A percentile compares a stretch with the other conserved stretches of the same genome.
These are phyloP conservation scores for Dexiosoma caninum DNA, from an alignment of 2,888 invertebrate genomes.

Conservation along the genomic window DNA sequence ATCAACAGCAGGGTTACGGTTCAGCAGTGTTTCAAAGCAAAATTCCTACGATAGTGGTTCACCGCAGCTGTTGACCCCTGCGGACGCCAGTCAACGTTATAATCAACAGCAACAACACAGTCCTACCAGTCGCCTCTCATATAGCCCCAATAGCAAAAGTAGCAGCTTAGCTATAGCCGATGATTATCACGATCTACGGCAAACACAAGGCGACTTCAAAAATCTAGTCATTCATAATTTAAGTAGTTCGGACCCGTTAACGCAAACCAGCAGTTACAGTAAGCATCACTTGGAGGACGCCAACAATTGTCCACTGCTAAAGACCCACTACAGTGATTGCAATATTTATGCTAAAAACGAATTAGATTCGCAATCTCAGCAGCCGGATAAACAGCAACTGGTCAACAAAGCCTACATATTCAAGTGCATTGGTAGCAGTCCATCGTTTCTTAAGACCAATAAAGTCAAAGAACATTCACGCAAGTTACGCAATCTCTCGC, in stretches of 20 bases:
- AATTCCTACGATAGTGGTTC: conserved; percentile 72
- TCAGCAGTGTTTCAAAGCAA: conserved; percentile 72
- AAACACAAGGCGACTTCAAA: conserved; percentile 60
- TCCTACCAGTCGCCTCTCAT: conserved; percentile 65
- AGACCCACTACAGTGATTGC: conserved; percentile 76
- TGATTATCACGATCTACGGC: conserved; percentile 56
- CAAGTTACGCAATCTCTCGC: conserved; percentile 76
- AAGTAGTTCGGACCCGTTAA: conserved; percentile 71
- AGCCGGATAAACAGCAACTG: conserved; percentile 74
- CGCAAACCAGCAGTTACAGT: conserved; percentile 66
- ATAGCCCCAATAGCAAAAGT: conserved; percentile 60
- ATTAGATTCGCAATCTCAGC: conserved; percentile 70
- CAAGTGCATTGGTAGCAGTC: conserved; percentile 77
- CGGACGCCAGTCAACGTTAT: conserved; percentile 55
- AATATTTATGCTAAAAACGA: conserved; percentile 73
- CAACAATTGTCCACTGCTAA: conserved; percentile 67
- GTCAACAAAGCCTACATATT: conserved; percentile 77
- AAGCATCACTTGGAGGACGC: conserved; percentile 46
- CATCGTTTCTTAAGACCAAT: conserved; percentile 76
- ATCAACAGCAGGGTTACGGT: conserved; percentile 68
- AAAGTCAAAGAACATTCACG: conserved; percentile 77
- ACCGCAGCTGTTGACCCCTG: conserved; percentile 61
- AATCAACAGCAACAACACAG: conserved; percentile 63
- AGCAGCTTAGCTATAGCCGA: conserved; percentile 61
- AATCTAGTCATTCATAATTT: conserved; percentile 70